A percentile compares a stretch with the other conserved stretches of the same genome.
These are phyloP conservation scores for Takifugu flavidus DNA, from an alignment of 2,113 vertebrate genomes.

Conservation along the genomic window DNA sequence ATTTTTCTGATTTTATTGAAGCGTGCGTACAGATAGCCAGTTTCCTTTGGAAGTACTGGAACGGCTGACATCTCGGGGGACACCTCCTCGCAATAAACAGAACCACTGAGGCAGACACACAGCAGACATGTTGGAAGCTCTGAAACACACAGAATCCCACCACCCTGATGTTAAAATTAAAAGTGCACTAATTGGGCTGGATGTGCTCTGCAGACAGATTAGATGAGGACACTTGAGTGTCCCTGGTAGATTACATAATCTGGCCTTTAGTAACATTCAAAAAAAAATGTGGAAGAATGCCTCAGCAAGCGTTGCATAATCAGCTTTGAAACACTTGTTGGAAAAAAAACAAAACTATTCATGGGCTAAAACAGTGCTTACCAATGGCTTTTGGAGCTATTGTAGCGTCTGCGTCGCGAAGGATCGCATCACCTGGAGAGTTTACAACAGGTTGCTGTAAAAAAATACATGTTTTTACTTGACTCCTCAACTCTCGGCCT, in stretches of 20 bases:
- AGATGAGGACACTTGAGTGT: slow-evolving; percentile 37
- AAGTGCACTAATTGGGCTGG: slow-evolving; percentile 1
- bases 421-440: slow-evolving; percentile 29
- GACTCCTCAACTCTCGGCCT: neutral
- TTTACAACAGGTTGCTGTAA: slow-evolving; percentile 43
- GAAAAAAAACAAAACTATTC: slow-evolving; percentile 1
- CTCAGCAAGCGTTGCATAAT: slow-evolving; percentile 44
- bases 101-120: slow-evolving; percentile 91
- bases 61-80: slow-evolving; percentile 76
- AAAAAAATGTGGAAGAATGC: slow-evolving; percentile 40
- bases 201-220: slow-evolving; percentile 16
- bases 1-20: slow-evolving; percentile 93
- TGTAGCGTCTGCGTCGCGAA: slow-evolving; percentile 14
- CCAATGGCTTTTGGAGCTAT: slow-evolving; percentile 24
- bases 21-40: slow-evolving; percentile 85
- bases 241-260: slow-evolving; percentile 45
- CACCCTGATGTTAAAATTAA: neutral
- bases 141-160: slow-evolving; percentile 20
- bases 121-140: slow-evolving; percentile 84
- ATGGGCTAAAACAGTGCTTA: slow-evolving; percentile 24
- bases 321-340: slow-evolving; percentile 24
- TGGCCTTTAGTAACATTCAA: slow-evolving; percentile 36
- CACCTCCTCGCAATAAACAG: slow-evolving; percentile 91
- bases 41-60: slow-evolving; percentile 88
- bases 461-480: slow-evolving; percentile 15